phyloP scores from a whole-genome alignment of 2,113 vertebrate species.

The Indicator maculatus region DNA sequence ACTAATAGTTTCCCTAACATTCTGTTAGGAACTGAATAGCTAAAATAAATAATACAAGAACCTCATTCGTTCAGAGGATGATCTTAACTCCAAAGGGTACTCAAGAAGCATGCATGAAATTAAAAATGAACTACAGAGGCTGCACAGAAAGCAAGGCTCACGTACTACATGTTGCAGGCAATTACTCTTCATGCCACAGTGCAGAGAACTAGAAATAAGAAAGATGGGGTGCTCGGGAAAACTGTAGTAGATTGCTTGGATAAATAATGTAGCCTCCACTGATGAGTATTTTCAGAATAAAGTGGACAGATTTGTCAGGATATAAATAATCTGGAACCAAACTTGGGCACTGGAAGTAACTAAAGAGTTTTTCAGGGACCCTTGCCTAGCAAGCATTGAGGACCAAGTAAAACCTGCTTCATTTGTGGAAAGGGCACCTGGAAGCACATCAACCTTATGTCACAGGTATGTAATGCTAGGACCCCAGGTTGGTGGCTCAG shows the following conservation, averaged over 20 bases:
- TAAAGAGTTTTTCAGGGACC: background rate
- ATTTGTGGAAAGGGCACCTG: background rate
- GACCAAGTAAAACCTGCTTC: background rate
- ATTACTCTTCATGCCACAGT: background rate
- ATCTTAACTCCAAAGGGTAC: background rate
- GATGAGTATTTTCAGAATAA: background rate
- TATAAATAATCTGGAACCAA: background rate
- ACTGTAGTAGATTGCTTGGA: background rate
- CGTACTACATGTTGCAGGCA: background rate
- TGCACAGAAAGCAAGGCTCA: background rate
- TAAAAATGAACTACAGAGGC: background rate
- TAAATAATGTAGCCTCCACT: background rate
- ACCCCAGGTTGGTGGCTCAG: background rate
- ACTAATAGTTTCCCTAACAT: background rate
- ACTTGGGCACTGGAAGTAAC: background rate
- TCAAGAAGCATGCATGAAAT: background rate
- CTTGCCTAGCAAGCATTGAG: background rate
- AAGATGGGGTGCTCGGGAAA: background rate
- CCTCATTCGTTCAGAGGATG: background rate
- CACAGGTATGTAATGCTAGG: background rate
- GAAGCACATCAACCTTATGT: background rate
- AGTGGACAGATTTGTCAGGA: background rate
- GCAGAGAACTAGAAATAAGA: background rate
- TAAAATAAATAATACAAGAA: background rate
- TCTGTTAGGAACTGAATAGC: background rate